Conservation (phyloP, 2,888 invertebrate species). For the Cantharis lateralis region DNA sequence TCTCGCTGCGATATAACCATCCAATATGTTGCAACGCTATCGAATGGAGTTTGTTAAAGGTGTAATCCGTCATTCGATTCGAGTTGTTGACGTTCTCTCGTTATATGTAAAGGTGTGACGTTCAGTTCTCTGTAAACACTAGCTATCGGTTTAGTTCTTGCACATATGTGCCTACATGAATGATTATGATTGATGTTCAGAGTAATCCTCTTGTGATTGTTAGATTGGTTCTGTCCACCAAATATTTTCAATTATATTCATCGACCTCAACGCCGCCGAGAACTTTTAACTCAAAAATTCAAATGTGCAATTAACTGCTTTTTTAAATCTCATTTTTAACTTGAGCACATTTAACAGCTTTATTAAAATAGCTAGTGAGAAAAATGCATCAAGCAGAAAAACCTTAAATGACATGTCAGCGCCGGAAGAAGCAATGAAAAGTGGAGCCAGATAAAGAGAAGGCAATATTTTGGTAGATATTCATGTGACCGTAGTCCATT, state of each 20-base stretch:
- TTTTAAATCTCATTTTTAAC: not conserved
- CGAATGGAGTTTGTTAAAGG: conserved; percentile 31
- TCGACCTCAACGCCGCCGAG: not conserved
- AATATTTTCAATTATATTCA: conserved; percentile 24
- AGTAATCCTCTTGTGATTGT: conserved; percentile 33
- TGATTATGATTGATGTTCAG: conserved; percentile 39
- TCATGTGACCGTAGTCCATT: conserved; percentile 35
- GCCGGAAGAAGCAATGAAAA: conserved; percentile 21
- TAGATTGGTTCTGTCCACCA: conserved; percentile 29
- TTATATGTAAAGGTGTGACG: conserved; percentile 29
- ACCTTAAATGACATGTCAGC: conserved; percentile 30
- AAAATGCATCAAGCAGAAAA: conserved; percentile 10
- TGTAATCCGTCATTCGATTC: conserved; percentile 33
- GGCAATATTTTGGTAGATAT: conserved; percentile 32
- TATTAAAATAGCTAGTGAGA: not conserved
- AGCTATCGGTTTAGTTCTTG: conserved; percentile 28
- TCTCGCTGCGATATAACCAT: conserved; percentile 45
- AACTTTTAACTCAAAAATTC: not conserved
- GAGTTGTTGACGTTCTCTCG: conserved; percentile 33
- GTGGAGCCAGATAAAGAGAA: conserved; percentile 32
- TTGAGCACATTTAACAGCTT: not conserved
- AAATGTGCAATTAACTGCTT: not conserved
- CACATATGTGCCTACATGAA: conserved; percentile 34
- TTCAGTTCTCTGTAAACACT: conserved; percentile 27
- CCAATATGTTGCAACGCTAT: conserved; percentile 41